These are phyloP conservation scores for Apis laboriosa DNA, from an alignment of 1,140 invertebrate genomes.

Conservation along the genomic window DNA sequence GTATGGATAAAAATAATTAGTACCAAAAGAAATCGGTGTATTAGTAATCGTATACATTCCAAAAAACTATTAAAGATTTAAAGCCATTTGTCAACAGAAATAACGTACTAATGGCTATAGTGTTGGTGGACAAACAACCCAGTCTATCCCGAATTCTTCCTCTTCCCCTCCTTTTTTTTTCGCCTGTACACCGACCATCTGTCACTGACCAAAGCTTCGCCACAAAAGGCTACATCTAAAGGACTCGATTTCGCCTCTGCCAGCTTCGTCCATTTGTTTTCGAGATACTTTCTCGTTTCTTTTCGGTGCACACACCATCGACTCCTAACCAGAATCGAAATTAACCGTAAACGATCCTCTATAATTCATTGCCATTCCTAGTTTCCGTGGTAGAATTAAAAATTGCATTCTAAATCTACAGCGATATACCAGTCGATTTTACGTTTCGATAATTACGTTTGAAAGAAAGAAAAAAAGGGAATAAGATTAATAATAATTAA, in stretches of 20 bases:
- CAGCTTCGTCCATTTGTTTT: constrained; percentile 26
- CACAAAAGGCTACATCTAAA: constrained; percentile 33
- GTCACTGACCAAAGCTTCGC: constrained; percentile 55
- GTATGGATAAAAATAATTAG: background rate
- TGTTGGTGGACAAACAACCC: constrained; percentile 21
- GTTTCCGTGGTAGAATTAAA: background rate
- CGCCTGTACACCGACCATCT: constrained; percentile 50
- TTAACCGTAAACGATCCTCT: constrained; percentile 15
- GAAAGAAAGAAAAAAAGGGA: background rate
- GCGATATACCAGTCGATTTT: background rate
- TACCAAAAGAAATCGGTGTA: background rate
- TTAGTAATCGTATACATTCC: background rate
- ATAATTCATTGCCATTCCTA: background rate
- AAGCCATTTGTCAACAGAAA: constrained; percentile 2
- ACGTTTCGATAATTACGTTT: background rate
- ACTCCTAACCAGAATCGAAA: background rate
- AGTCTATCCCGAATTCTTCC: constrained; percentile 1
- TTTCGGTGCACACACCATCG: background rate
- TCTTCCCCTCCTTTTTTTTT: background rate
- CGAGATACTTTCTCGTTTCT: constrained; percentile 26
- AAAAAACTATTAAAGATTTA: constrained; percentile 40
- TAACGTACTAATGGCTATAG: constrained; percentile 20
- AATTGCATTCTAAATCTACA: background rate
- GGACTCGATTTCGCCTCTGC: constrained; percentile 49
- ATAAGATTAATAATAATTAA: background rate